phyloP scores from a whole-genome alignment of 2,797 vertebrate genomes.

The Monodelphis domestica region DNA sequence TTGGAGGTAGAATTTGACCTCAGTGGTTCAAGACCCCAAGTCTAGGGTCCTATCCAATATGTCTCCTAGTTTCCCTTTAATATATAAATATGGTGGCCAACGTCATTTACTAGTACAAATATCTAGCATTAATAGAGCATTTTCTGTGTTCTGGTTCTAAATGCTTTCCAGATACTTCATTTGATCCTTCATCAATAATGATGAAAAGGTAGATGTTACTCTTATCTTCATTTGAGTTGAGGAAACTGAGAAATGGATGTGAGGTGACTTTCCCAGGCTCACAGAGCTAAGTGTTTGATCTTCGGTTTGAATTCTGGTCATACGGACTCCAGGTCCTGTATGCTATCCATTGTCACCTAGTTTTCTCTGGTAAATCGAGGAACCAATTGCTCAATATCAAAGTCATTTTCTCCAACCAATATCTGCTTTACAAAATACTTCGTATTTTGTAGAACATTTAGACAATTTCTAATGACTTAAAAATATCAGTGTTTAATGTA shows the following conservation, averaged over 20 bases:
- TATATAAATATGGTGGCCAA: neutral
- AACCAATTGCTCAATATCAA: neutral
- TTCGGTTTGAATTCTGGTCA: neutral
- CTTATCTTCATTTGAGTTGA: neutral
- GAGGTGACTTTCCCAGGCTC: neutral
- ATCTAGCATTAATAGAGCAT: neutral
- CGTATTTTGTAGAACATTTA: neutral
- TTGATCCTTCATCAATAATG: no score
- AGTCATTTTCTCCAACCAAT: constrained; percentile 45
- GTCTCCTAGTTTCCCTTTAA: neutral
- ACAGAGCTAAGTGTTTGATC: neutral
- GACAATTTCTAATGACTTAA: neutral
- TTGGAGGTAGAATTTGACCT: neutral
- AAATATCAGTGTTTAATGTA: neutral
- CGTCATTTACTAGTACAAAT: neutral
- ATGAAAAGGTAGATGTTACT: no score
- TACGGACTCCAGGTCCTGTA: neutral
- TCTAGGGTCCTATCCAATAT: neutral
- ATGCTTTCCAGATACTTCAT: neutral
- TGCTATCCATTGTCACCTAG: neutral
- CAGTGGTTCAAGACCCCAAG: neutral
- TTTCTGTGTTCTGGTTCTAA: neutral
- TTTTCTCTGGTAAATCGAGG: neutral
- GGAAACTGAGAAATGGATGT: neutral
- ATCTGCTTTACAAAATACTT: neutral